Conservation (phyloP, 2,888 invertebrate genomes). For the Cataglyphis altisquamis region DNA sequence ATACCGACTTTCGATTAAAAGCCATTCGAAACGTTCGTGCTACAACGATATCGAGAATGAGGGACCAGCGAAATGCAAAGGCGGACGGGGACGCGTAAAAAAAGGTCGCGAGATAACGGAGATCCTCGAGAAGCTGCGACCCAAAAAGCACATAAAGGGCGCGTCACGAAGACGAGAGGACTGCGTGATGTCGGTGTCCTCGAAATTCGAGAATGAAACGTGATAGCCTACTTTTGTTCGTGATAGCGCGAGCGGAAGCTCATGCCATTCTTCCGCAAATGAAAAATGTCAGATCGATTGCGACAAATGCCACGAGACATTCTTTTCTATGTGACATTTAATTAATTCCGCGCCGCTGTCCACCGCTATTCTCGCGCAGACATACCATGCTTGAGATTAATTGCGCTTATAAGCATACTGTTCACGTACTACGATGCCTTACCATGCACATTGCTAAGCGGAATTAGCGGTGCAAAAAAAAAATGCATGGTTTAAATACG, state of each 20-base stretch:
- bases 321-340: slow-evolving; percentile 56
- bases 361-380: slow-evolving; percentile 28
- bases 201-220: slow-evolving; percentile 52
- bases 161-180: slow-evolving; percentile 33
- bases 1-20: slow-evolving; percentile 74
- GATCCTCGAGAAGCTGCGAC: slow-evolving; percentile 16
- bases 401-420: slow-evolving; percentile 50
- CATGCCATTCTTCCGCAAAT: slow-evolving; percentile 42
- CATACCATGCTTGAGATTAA: slow-evolving; percentile 38
- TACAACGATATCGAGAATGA: slow-evolving; percentile 44
- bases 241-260: slow-evolving; percentile 42
- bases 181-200: slow-evolving; percentile 36
- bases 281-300: slow-evolving; percentile 55
- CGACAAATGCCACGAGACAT: slow-evolving; percentile 54
- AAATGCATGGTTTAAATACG: slow-evolving; percentile 9
- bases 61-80: background rate
- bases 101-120: slow-evolving; percentile 15
- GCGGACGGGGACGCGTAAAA: background rate
- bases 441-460: slow-evolving; percentile 13
- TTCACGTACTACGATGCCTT: background rate
- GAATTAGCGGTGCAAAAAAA: slow-evolving; percentile 34
- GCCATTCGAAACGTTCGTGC: slow-evolving; percentile 58
- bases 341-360: slow-evolving; percentile 38
- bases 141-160: slow-evolving; percentile 36
- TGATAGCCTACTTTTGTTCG: slow-evolving; percentile 46